phyloP scores from a whole-genome alignment of 2,113 vertebrate genomes.

The Eublepharis macularius region DNA sequence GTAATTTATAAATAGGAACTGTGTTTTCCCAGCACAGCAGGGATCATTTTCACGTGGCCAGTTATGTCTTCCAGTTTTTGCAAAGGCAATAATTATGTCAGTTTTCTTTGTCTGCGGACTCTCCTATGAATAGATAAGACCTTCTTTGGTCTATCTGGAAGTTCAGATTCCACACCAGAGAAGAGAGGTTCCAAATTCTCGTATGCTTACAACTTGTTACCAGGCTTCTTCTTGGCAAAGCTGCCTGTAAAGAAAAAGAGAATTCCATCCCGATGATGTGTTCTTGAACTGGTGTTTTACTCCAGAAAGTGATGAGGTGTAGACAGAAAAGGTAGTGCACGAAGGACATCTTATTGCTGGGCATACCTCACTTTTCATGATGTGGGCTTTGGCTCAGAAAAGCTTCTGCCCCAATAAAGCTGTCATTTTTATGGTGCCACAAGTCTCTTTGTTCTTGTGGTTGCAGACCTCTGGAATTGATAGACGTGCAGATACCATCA shows the following conservation, averaged over 20 bases:
- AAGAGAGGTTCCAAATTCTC: neutral
- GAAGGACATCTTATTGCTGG: too few relatives aligned
- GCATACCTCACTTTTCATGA: neutral
- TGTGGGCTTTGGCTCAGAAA: too few relatives aligned
- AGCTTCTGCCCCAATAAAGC: too few relatives aligned
- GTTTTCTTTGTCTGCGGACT: neutral
- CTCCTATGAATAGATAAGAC: rapidly evolving
- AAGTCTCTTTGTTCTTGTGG: too few relatives aligned
- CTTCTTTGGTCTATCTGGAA: neutral
- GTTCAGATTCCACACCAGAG: neutral
- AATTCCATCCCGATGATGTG: neutral
- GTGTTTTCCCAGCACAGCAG: neutral
- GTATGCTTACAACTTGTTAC: neutral
- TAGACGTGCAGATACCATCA: too few relatives aligned
- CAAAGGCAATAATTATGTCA: neutral
- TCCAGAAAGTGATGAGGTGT: neutral
- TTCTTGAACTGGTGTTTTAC: neutral
- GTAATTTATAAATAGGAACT: neutral
- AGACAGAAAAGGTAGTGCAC: neutral
- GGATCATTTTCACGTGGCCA: neutral
- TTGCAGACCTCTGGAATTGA: too few relatives aligned
- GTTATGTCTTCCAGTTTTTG: neutral
- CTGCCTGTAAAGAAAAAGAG: neutral
- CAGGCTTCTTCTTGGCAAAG: neutral
- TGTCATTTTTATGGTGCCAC: too few relatives aligned